These are phyloP conservation scores for Coleophora deauratella DNA, from an alignment of 2,888 invertebrate genomes.

Conservation along the genomic window DNA sequence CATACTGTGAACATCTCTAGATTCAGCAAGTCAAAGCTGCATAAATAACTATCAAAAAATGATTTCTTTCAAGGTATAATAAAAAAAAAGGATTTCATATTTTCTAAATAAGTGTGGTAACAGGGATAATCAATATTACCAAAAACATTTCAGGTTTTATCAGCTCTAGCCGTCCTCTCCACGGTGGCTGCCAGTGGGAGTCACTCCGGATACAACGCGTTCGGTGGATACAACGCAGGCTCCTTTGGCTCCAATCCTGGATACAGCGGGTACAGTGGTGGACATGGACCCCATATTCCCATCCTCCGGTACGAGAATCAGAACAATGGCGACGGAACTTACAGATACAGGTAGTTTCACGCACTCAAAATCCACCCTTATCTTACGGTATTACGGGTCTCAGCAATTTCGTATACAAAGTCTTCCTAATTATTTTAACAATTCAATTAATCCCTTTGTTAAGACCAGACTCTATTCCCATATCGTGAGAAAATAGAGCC, in stretches of 20 bases:
- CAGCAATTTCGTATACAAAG: too few relatives aligned
- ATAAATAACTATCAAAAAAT: conserved; percentile 7
- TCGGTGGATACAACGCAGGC: conserved; percentile 2
- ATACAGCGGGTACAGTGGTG: conserved; percentile 20
- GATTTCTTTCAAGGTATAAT: conserved; percentile 27
- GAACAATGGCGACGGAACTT: conserved; percentile 76
- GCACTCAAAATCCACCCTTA: too few relatives aligned
- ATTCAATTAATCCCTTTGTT: too few relatives aligned
- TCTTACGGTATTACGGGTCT: too few relatives aligned
- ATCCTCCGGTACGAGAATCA: conserved; percentile 74
- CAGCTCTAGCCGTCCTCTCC: conserved; percentile 26
- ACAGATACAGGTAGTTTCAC: conserved; percentile 78
- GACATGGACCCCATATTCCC: conserved; percentile 58
- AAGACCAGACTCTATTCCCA: too few relatives aligned
- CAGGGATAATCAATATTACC: too few relatives aligned
- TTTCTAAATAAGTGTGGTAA: too few relatives aligned
- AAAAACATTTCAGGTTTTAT: conserved; percentile 26
- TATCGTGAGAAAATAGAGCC: too few relatives aligned
- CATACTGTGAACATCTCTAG: conserved; percentile 28
- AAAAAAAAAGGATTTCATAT: conserved; percentile 1
- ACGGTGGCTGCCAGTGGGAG: conserved; percentile 30
- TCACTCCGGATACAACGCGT: conserved; percentile 18
- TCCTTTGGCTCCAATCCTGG: conserved; percentile 22
- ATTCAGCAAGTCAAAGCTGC: conserved; percentile 4
- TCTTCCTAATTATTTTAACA: too few relatives aligned